phyloP scores from a whole-genome alignment of 2,888 invertebrate species.

The Pterobdella sp. region DNA sequence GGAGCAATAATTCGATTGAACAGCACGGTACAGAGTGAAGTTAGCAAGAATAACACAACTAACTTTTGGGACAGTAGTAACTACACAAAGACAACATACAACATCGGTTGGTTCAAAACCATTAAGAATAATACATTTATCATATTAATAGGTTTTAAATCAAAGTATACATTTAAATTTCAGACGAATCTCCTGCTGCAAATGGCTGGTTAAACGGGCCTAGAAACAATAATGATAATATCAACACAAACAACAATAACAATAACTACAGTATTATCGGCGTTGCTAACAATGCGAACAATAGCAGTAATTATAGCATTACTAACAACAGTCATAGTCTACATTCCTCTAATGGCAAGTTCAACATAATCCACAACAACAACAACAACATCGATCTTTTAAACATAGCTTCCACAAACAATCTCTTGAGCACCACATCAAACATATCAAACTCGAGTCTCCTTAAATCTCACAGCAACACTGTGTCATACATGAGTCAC shows the following conservation, averaged over 20 bases:
- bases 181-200: conserved; percentile 6
- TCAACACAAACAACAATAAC: background rate
- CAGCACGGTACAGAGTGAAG: background rate
- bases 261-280: background rate
- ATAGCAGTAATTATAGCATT: background rate
- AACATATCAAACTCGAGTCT: background rate
- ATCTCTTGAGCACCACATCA: background rate
- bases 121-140: background rate
- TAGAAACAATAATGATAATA: background rate
- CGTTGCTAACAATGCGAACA: background rate
- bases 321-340: background rate
- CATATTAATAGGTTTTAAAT: background rate
- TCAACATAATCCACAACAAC: background rate
- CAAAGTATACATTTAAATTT: background rate
- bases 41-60: background rate
- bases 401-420: background rate
- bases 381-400: background rate
- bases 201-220: background rate
- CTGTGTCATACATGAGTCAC: background rate
- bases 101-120: background rate
- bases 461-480: background rate
- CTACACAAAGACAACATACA: background rate
- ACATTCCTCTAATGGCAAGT: background rate
- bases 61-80: conserved; percentile 10
- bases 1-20: background rate